Evolutionary conservation across 1,140 invertebrate genomes (phyloP).

Genomic region (Philotrypesis tridentata): DNA sequence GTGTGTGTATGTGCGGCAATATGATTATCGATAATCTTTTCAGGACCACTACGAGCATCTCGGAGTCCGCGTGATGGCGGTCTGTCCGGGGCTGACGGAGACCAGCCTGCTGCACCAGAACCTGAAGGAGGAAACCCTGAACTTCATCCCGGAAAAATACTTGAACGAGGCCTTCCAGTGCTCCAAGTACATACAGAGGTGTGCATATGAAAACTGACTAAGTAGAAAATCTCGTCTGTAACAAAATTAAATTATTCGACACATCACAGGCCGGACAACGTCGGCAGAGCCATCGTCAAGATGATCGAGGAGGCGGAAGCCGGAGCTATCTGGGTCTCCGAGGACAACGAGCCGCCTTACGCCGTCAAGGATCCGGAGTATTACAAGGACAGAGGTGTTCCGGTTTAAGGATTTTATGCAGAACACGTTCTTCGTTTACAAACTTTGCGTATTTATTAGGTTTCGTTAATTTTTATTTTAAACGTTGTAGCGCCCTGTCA

Average conservation of each 20-base stretch:
- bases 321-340: constrained; percentile 69
- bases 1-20: no score
- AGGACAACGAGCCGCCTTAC: constrained; percentile 66
- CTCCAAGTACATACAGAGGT: constrained; percentile 47
- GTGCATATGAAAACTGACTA: not conserved
- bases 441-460: not conserved
- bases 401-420: not conserved
- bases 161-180: constrained; percentile 37
- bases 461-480: no score
- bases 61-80: constrained; percentile 67
- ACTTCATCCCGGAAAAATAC: constrained; percentile 30
- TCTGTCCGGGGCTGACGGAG: constrained; percentile 74
- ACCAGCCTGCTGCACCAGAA: constrained; percentile 56
- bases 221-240: not conserved
- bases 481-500: no score
- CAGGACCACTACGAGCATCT: constrained; percentile 39
- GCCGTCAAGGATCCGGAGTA: constrained; percentile 62
- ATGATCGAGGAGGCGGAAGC: constrained; percentile 66
- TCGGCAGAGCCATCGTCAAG: constrained; percentile 58
- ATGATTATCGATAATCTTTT: not conserved
- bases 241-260: no score
- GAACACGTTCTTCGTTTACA: not conserved
- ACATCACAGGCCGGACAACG: constrained; percentile 46
- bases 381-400: constrained; percentile 38
- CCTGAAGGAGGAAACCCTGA: constrained; percentile 31